Conservation (phyloP, 2,113 vertebrate species). For the Nannospalax galili region DNA sequence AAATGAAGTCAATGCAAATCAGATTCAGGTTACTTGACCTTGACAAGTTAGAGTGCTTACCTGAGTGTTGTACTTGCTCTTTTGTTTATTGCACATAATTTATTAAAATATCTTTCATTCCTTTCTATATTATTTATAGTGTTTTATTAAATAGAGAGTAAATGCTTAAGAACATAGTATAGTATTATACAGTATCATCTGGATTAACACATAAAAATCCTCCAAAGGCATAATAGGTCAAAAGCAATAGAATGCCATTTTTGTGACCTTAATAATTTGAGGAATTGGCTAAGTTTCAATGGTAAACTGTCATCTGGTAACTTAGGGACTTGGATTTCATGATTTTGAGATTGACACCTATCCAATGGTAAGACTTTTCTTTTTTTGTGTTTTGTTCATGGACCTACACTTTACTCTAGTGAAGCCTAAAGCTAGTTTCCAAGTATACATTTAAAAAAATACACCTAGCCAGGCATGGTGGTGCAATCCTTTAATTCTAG, state of each 20-base stretch:
- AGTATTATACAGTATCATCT: not conserved
- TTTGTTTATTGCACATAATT: not conserved
- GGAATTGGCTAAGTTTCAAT: not conserved
- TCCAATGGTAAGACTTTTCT: not conserved
- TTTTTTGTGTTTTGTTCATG: not conserved
- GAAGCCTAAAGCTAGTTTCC: not conserved
- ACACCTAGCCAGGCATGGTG: not conserved
- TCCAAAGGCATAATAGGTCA: not conserved
- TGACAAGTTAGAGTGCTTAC: not conserved
- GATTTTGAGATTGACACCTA: not conserved
- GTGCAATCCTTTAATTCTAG: not conserved
- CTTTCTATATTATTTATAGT: not conserved
- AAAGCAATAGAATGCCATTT: not conserved
- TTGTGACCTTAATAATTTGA: not conserved
- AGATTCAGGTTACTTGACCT: not conserved
- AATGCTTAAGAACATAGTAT: not conserved
- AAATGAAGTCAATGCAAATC: not conserved
- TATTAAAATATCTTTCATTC: too few relatives aligned
- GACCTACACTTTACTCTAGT: not conserved
- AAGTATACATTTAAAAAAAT: not conserved
- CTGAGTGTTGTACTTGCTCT: not conserved
- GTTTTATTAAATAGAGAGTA: not conserved
- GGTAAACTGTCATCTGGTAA: not conserved
- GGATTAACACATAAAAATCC: not conserved
- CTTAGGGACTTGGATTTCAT: not conserved